Base-by-base conservation (phyloP, 2,113 vertebrate species). In the Nyctibius bracteatus region DNA sequence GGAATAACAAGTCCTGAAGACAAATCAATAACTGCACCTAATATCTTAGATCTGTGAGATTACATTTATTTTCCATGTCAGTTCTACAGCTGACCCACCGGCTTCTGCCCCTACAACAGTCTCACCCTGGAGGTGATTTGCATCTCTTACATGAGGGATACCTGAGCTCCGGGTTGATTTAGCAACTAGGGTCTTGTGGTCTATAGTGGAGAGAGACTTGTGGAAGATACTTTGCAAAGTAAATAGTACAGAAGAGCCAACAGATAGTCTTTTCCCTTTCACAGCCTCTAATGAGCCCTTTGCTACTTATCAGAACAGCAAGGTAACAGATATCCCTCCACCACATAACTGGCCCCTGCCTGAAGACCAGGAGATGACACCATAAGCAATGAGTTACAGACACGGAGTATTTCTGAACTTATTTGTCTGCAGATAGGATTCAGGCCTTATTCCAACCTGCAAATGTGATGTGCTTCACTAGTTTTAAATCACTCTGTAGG, bases 401-500 rank as follows among this genome's bases (percentile, higher is more conserved):
- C 74, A 51, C 27, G 25, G 86, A 89, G 43, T 52, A 79, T 86
- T 87, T 61, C 94, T 79, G 80, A 91, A 46, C 57, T 91, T 65
- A 61, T 94, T 93, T 96, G 68, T 90, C 92, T 93, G 63, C 39
- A 81, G 86, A 90, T 43, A 81, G 82, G 73, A 95, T 91, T 73
- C 88, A 88, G 84, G 78, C 31, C 58, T 44, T 27, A 47, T 81
- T 79, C 30, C 39, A 80, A 49, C 61, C 87, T 92, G 83, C 62
- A 96, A 83, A 91, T 61, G 73, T 72, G 74, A 49, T 89, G 31
- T 87, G 89, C 88, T 94, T 90, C 81, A 52, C 80, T 81, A 39
- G 89, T 68, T 96, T 75, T 95, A 90, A 88, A 90, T 80, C 63
- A 86, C 68, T 93, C 88, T 86, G 83, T 80, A 95, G 70, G 81